A percentile compares a stretch with the other conserved stretches of the same genome.
Evolutionary conservation across 1,140 invertebrate species (phyloP).

Genomic region (Cryptotermes secundus): DNA sequence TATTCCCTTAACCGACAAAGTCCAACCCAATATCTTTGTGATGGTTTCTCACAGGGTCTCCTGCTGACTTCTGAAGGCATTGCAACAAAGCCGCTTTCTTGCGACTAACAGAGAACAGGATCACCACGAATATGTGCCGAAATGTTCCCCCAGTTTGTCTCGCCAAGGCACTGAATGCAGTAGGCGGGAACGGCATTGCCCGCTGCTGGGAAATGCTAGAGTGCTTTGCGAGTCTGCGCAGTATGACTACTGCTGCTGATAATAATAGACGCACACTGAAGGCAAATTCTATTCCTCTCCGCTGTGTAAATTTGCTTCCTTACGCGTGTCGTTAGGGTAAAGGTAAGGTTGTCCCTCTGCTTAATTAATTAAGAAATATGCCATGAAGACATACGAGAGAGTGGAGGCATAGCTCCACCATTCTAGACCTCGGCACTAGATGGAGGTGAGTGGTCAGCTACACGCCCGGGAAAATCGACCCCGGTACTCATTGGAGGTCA

Average conservation of each 20-base stretch:
- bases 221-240: too few species aligned
- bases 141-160: not conserved
- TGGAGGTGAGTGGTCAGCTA: too few species aligned
- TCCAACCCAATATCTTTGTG: not conserved
- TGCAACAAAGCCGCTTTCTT: not conserved
- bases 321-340: too few species aligned
- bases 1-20: constrained; percentile 16
- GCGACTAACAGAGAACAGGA: not conserved
- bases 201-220: not conserved
- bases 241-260: too few species aligned
- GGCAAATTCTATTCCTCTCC: not conserved
- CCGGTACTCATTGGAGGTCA: too few species aligned
- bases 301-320: too few species aligned
- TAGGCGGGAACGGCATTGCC: not conserved
- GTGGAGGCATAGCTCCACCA: too few species aligned
- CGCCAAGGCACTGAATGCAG: not conserved
- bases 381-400: too few species aligned
- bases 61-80: not conserved
- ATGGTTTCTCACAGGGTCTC: not conserved
- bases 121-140: not conserved
- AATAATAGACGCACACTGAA: not conserved
- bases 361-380: too few species aligned
- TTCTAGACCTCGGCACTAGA: too few species aligned
- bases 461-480: too few species aligned
- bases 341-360: too few species aligned